These are phyloP conservation scores for Ornithoptera priamus DNA, from an alignment of 2,888 invertebrate species.

Conservation along the genomic window DNA sequence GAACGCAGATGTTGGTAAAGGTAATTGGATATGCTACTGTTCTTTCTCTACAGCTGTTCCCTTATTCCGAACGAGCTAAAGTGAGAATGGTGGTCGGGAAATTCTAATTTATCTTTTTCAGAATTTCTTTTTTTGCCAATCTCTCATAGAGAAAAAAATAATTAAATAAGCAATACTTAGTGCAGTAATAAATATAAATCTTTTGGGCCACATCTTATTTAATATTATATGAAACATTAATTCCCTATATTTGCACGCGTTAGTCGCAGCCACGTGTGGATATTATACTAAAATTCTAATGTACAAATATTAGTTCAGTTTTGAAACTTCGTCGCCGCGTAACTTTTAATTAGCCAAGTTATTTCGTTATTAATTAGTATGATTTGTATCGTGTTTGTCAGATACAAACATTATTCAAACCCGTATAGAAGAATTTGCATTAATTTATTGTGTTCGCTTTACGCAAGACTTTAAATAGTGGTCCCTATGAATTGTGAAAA, in stretches of 20 bases:
- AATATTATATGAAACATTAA: not conserved
- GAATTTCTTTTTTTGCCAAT: too few relatives aligned
- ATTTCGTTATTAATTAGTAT: not conserved
- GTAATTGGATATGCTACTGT: too few relatives aligned
- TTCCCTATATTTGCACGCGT: not conserved
- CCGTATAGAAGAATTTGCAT: not conserved
- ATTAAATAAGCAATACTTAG: too few relatives aligned
- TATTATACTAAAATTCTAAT: constrained; percentile 8
- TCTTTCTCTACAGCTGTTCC: too few relatives aligned
- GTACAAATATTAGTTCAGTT: constrained; percentile 23
- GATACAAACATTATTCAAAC: not conserved
- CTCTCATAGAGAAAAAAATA: too few relatives aligned
- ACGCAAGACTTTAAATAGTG: not conserved
- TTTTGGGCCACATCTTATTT: not conserved
- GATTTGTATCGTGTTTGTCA: not conserved
- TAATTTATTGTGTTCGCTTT: not conserved
- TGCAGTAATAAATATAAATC: too few relatives aligned
- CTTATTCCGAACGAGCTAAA: too few relatives aligned
- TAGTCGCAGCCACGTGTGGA: not conserved
- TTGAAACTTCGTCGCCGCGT: constrained; percentile 15
- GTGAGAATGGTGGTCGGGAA: too few relatives aligned
- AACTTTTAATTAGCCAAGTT: constrained; percentile 24
- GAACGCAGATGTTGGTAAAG: too few relatives aligned
- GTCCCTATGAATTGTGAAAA: not conserved
- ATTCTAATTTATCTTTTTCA: too few relatives aligned